phyloP scores from a whole-genome alignment of 2,113 vertebrate species.

The Thamnaconus septentrionalis region DNA sequence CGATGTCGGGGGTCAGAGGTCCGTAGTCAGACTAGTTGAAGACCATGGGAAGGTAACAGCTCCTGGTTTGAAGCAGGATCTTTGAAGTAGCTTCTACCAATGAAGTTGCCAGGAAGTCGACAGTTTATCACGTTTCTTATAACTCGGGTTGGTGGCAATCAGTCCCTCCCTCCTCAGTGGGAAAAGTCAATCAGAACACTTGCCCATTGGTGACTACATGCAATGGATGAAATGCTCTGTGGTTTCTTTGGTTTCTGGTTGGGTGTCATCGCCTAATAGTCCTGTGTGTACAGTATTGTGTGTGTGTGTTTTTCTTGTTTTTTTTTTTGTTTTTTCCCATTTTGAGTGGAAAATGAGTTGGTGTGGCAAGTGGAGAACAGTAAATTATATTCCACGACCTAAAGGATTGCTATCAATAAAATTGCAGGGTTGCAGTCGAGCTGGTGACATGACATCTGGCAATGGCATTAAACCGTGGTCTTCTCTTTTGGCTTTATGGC shows the following conservation, averaged over 20 bases:
- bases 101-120: no score
- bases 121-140: no score
- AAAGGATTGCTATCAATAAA: conserved; percentile 11
- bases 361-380: conserved; percentile 9
- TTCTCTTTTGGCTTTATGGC: no score
- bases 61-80: no score
- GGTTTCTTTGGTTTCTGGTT: neutral
- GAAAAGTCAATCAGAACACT: neutral
- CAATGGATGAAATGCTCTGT: neutral
- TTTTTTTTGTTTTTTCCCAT: neutral
- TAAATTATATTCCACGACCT: conserved; percentile 13
- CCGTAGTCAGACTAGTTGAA: no score
- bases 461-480: conserved; percentile 1
- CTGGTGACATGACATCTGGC: conserved; percentile 39
- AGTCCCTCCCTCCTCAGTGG: no score
- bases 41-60: no score
- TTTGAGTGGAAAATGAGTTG: conserved; percentile 13
- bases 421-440: conserved; percentile 18
- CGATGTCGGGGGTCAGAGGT: no score
- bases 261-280: neutral
- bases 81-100: no score
- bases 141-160: no score
- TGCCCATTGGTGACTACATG: neutral
- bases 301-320: neutral
- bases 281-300: neutral